These are phyloP conservation scores for Trichopoda pennipes DNA, from an alignment of 2,888 invertebrate species.

Conservation along the genomic window DNA sequence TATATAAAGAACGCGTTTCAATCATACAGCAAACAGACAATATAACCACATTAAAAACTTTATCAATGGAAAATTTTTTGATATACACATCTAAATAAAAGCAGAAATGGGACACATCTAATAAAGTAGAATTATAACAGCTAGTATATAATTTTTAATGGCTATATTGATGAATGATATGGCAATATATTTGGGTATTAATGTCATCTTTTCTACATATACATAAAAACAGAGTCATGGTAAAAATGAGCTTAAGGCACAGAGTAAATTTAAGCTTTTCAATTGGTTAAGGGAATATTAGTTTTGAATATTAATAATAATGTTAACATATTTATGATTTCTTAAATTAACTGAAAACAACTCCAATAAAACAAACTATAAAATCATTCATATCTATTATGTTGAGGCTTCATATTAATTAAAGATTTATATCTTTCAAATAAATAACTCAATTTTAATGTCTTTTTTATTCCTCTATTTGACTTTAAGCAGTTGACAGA, in stretches of 20 bases:
- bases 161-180: slow-evolving; percentile 44
- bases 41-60: slow-evolving; percentile 32
- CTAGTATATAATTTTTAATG: neutral
- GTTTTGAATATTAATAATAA: neutral
- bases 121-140: neutral
- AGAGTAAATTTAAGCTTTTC: slow-evolving; percentile 16
- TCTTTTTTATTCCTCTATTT: slow-evolving; percentile 3
- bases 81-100: slow-evolving; percentile 9
- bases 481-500: neutral
- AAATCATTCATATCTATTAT: slow-evolving; percentile 15
- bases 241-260: neutral
- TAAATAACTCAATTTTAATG: slow-evolving; percentile 30
- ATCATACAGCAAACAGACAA: slow-evolving; percentile 26
- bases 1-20: slow-evolving; percentile 33
- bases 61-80: slow-evolving; percentile 10
- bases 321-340: slow-evolving; percentile 41
- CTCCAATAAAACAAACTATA: slow-evolving; percentile 5
- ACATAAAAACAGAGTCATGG: slow-evolving; percentile 2
- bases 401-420: slow-evolving; percentile 6
- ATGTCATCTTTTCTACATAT: slow-evolving; percentile 45
- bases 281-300: slow-evolving; percentile 4
- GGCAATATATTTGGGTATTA: slow-evolving; percentile 61
- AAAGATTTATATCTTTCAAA: slow-evolving; percentile 45
- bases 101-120: slow-evolving; percentile 36
- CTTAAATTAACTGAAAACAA: slow-evolving; percentile 3